Evolutionary conservation across 1,140 invertebrate genomes (phyloP), one percentile per base, ranked within the genome.

Genomic region (Heterodera schachtii): DNA sequence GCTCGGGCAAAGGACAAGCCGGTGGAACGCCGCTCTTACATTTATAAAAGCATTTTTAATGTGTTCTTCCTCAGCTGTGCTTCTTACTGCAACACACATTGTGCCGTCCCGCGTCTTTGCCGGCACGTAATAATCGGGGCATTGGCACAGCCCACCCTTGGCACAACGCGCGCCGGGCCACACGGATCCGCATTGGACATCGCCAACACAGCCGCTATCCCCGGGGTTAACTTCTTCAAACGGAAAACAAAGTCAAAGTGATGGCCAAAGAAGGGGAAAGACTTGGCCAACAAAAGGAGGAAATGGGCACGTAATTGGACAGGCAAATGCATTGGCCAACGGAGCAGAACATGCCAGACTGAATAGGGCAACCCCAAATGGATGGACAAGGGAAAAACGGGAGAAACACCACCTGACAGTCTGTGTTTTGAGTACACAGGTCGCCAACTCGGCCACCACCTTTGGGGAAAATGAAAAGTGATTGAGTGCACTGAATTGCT

Each of bases 271-370:
- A 47, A 52, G 16, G 60, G n/a, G 75, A 49, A 31, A 52, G 11
- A 89, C 87, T 88, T 67, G 84, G 87, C 87, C 88, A 88, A 75
- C 87, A 88, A 76, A 89, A 90, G 31, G 87, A 87, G 5, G 86
- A 49, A 60, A 88, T 88, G 2, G 88, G 86, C 5, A 88, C 88
- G 82, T 88, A 89, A 78, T 88, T 84, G n/a, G 86, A 84, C 21
- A 88, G 70, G 69, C 87, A 88, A 41, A 79, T 88, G 52, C 87
- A 88, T 13, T 83, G 75, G 6, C 87, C 88, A 49, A 83, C 87
- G 7, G 88, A 89, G 66, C 87, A 88, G 73, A 87, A 88, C 87
- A 89, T 88, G 73, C 87, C 87, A 44, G 84, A 78, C 70, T 87
- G 86, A 66, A 71, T 6, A 11, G 5, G 9, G 3, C 8, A 8